Percentiles rank a stretch among this genome's conserved stretches.
phyloP scores from a whole-genome alignment of 2,888 invertebrate species.

The Parnassius mnemosyne region DNA sequence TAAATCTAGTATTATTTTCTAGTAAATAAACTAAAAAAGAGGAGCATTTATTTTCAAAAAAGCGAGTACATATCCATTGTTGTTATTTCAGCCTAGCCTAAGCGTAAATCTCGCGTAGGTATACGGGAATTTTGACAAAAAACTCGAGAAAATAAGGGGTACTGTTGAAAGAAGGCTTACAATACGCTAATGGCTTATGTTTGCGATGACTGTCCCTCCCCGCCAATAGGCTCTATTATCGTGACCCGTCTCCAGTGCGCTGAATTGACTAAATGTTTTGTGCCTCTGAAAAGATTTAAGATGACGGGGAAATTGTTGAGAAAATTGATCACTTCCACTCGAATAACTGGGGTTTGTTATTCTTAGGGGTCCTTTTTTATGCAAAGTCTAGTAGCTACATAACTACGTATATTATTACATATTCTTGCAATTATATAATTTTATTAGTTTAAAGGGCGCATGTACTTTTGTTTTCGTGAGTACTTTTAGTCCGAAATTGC shows the following conservation, averaged over 20 bases:
- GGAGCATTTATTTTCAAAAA: constrained; percentile 15
- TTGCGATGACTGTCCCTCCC: constrained; percentile 72
- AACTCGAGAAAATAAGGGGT: constrained; percentile 38
- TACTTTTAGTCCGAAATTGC: no score
- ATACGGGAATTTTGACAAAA: constrained; percentile 28
- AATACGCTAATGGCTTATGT: constrained; percentile 77
- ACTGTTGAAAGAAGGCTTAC: constrained; percentile 64
- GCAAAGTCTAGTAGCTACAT: constrained; percentile 38
- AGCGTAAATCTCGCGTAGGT: constrained; percentile 10
- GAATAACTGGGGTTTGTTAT: constrained; percentile 59
- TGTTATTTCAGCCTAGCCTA: constrained; percentile 16
- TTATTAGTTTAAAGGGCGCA: no score
- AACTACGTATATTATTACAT: background rate
- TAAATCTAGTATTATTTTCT: constrained; percentile 12
- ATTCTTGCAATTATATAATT: no score
- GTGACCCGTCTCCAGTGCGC: constrained; percentile 64
- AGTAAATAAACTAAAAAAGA: constrained; percentile 12
- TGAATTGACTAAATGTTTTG: constrained; percentile 79
- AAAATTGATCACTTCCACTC: constrained; percentile 77
- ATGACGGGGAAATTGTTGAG: constrained; percentile 78
- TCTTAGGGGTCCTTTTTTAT: constrained; percentile 39
- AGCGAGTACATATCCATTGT: constrained; percentile 18
- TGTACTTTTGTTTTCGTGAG: no score
- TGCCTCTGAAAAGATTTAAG: constrained; percentile 74
- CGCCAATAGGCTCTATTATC: constrained; percentile 74